These are phyloP conservation scores for Malurus cyaneus DNA, from an alignment of 2,113 vertebrate species.

Conservation along the genomic window DNA sequence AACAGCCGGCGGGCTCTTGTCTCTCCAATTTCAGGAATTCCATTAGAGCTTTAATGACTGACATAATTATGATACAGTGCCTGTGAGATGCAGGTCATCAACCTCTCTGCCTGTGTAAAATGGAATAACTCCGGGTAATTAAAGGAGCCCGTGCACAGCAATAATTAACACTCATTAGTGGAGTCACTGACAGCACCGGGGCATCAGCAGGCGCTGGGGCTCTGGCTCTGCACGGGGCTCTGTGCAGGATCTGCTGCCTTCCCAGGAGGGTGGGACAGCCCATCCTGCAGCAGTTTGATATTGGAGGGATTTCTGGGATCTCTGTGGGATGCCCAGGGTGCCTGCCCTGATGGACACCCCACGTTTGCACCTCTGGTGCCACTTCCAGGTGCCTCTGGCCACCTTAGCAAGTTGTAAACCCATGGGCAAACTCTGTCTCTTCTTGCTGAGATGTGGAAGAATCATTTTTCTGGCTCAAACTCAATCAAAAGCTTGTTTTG, in stretches of 20 bases:
- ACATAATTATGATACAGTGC: neutral
- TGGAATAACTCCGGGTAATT: neutral
- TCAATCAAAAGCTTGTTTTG: neutral
- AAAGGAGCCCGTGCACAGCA: neutral
- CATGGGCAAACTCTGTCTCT: neutral
- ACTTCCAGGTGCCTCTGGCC: neutral
- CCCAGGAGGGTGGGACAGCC: neutral
- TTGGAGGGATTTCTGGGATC: neutral
- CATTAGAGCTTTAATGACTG: constrained; percentile 6
- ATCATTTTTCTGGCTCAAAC: neutral
- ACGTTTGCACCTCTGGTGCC: neutral
- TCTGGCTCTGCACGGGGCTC: too few relatives aligned
- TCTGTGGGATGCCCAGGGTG: neutral
- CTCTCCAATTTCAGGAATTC: neutral
- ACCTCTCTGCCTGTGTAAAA: constrained; percentile 1
- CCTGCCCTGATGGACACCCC: too few relatives aligned
- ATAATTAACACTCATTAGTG: neutral
- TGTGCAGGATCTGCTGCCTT: neutral
- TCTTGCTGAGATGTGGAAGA: neutral
- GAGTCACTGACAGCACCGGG: neutral
- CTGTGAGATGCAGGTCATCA: constrained; percentile 9
- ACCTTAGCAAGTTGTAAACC: neutral
- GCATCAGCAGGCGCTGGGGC: neutral
- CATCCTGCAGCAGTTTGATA: neutral
- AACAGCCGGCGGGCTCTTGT: accelerated